These are phyloP conservation scores for Rhinoptilus africanus DNA, from an alignment of 2,113 vertebrate species.

Conservation along the genomic window DNA sequence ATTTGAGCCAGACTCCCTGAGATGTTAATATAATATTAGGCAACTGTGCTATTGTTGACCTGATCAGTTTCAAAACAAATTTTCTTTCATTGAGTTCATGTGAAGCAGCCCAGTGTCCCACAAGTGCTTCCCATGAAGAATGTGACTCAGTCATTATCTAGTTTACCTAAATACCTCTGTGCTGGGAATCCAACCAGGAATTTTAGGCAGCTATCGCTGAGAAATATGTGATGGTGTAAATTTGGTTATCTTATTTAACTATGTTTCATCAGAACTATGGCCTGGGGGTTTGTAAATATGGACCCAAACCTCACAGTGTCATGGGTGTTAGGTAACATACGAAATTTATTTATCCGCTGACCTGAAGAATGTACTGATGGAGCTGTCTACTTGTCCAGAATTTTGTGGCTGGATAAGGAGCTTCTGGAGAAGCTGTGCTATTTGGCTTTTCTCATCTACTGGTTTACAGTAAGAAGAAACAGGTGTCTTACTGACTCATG, in stretches of 20 bases:
- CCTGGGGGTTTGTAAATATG: background rate
- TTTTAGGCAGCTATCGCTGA: background rate
- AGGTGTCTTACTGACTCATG: background rate
- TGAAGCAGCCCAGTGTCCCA: background rate
- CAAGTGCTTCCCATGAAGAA: background rate
- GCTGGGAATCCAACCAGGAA: background rate
- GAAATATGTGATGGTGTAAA: background rate
- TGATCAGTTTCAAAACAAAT: conserved; percentile 1
- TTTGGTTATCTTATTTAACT: background rate
- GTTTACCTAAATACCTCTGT: conserved; percentile 11
- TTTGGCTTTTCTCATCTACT: background rate
- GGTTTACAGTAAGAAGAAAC: conserved; percentile 13
- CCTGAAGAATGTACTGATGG: background rate
- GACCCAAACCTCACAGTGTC: background rate
- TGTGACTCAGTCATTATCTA: background rate
- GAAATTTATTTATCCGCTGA: background rate
- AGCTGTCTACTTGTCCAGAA: background rate
- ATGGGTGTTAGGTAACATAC: background rate
- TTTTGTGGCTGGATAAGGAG: background rate
- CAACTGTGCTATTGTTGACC: conserved; percentile 1
- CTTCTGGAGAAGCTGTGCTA: background rate
- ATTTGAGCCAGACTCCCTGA: background rate
- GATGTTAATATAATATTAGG: conserved; percentile 24
- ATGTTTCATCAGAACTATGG: background rate
- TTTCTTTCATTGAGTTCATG: background rate